A percentile compares a stretch with the other conserved stretches of the same genome.
phyloP scores from a whole-genome alignment of 2,888 invertebrate genomes.

The Leuctra nigra region DNA sequence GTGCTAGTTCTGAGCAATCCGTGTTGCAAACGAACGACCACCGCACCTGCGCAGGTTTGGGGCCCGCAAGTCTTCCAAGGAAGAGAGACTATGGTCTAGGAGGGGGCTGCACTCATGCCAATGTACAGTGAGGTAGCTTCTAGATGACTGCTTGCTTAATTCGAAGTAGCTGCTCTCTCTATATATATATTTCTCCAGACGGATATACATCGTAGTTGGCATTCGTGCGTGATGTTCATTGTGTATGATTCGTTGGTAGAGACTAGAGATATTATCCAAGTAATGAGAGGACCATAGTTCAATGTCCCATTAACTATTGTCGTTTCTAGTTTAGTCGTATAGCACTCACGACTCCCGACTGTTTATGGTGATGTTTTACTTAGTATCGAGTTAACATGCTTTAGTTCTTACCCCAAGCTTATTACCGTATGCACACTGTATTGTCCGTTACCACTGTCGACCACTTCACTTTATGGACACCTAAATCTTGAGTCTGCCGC shows the following conservation, averaged over 20 bases:
- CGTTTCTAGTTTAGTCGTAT: constrained; percentile 25
- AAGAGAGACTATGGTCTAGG: constrained; percentile 30
- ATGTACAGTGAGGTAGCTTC: constrained; percentile 29
- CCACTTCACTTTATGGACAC: constrained; percentile 31
- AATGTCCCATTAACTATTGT: constrained; percentile 26
- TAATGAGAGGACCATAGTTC: no score
- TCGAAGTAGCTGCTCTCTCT: constrained; percentile 28
- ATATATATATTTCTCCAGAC: no score
- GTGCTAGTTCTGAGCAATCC: constrained; percentile 31
- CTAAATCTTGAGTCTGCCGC: constrained; percentile 26
- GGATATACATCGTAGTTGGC: constrained; percentile 28
- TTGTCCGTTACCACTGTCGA: constrained; percentile 28
- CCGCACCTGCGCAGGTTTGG: constrained; percentile 29
- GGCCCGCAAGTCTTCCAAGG: constrained; percentile 26
- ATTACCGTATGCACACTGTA: constrained; percentile 28
- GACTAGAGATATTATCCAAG: no score
- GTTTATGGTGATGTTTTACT: constrained; percentile 24
- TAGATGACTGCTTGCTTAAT: constrained; percentile 30
- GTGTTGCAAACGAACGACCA: constrained; percentile 29
- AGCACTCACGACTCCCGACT: constrained; percentile 28
- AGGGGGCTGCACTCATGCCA: constrained; percentile 22
- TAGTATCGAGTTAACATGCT: constrained; percentile 28
- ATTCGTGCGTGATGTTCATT: constrained; percentile 27
- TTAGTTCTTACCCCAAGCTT: constrained; percentile 28
- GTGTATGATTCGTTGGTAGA: constrained; percentile 26